These are phyloP conservation scores for Drosophila bipectinata DNA, from an alignment of 1,140 invertebrate species.

Conservation along the genomic window DNA sequence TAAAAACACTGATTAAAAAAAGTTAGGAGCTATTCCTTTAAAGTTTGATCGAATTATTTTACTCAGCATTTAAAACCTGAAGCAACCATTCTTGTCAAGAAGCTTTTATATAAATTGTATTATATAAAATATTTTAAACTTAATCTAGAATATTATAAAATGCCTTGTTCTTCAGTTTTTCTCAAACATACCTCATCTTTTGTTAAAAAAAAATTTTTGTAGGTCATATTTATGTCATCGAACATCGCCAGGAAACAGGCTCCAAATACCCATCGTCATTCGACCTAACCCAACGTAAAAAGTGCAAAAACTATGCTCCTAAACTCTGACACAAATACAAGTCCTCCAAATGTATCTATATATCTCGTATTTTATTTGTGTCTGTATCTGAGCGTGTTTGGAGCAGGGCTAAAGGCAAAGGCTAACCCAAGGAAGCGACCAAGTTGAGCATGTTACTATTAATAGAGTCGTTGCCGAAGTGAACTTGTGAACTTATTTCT, in stretches of 20 bases:
- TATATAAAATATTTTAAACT: not conserved
- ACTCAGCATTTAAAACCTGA: no score
- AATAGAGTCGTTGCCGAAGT: constrained; percentile 76
- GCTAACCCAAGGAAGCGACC: constrained; percentile 17
- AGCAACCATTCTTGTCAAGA: no score
- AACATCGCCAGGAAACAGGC: constrained; percentile 32
- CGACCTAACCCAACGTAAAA: constrained; percentile 68
- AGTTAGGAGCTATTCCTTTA: no score
- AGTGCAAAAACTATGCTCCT: constrained; percentile 32
- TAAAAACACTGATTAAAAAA: no score
- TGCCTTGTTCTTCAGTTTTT: not conserved
- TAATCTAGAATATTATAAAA: not conserved
- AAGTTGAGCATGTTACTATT: constrained; percentile 63
- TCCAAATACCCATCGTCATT: constrained; percentile 29
- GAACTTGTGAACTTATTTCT: constrained; percentile 78
- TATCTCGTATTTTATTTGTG: not conserved
- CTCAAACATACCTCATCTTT: not conserved
- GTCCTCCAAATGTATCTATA: not conserved
- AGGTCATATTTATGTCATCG: constrained; percentile 53
- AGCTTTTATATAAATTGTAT: no score
- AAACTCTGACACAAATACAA: constrained; percentile 9
- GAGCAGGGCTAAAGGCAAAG: constrained; percentile 15
- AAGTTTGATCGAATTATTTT: no score
- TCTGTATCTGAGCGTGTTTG: not conserved
- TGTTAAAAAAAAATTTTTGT: not conserved